Base-by-base conservation (phyloP, 1,140 invertebrate genomes). In the Drosophila baimaii region DNA sequence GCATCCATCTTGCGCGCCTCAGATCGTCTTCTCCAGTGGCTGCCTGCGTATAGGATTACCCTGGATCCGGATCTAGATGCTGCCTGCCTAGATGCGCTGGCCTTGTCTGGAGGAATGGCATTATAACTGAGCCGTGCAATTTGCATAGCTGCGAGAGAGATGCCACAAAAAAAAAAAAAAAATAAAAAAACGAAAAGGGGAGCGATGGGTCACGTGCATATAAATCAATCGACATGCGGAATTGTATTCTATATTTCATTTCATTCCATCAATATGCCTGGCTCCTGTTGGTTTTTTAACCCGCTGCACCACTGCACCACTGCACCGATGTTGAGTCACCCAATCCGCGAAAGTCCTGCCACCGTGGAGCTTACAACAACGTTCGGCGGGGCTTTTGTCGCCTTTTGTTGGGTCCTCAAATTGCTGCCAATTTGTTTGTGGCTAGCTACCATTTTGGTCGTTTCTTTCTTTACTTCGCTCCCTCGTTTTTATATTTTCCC, bases 401-500 rank as follows among this genome's bases (percentile, higher is more conserved):
- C 83, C 84, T 86, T 83, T 88, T 77, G 81, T 77, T 77, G 74
- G 56, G 69, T 86, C 64, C 83, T 71, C 68, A 71, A 86, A 86
- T 86, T 86, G 83, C 83, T 82, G 79, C 79, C 83, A 86, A 86
- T 86, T 86, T 86, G 83, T 88, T 89, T 88, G 84, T 77, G 78
- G 81, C 84, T 68, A 64, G 79, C 79, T 81, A 76, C 68, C 72
- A 77, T 76, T 62, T 75, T 56, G 43, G 61, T 68, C 73, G 37
- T 52, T 65, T 68, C 49, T 54, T 66, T 57, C 62, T 54, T 66
- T 57, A 58, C 31, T 63, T 77, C 52, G 55, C 35, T 31, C 31
- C 61, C 33, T 21, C 55, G 61, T 63, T 63, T 63, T 63, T 63
- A 63, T 63, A 63, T 63, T 29, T 52, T 31, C 19, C 55, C 70